Conservation (phyloP, 1,140 invertebrate genomes). For the Plectrocnemia conspersa region DNA sequence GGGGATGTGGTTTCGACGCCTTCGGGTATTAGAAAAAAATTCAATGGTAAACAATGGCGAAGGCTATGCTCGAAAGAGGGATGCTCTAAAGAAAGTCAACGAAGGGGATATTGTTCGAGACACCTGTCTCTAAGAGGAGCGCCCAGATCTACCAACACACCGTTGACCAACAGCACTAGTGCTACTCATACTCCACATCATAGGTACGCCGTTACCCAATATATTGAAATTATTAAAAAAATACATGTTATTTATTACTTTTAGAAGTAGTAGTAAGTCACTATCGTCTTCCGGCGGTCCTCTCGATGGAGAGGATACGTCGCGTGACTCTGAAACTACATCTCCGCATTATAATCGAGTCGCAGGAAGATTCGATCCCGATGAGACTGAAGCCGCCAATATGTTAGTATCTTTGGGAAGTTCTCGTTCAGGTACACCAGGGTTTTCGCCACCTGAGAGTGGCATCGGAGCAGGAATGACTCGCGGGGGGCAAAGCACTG, state of each 20-base stretch:
- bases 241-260: constrained; percentile 5
- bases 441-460: constrained; percentile 74
- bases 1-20: constrained; percentile 95
- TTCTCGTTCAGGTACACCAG: constrained; percentile 83
- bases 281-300: constrained; percentile 49
- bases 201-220: constrained; percentile 25
- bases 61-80: constrained; percentile 90
- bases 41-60: constrained; percentile 99
- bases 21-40: constrained; percentile 96
- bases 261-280: constrained; percentile 50
- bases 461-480: constrained; percentile 34
- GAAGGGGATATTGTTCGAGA: constrained; percentile 91
- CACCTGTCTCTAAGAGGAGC: constrained; percentile 85
- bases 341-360: constrained; percentile 75
- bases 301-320: constrained; percentile 82
- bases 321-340: constrained; percentile 77
- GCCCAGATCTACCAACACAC: constrained; percentile 45
- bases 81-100: constrained; percentile 97
- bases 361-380: constrained; percentile 78
- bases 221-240: neutral
- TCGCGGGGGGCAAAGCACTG: neutral
- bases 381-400: constrained; percentile 94
- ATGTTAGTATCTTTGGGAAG: constrained; percentile 94
- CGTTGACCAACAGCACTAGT: constrained; percentile 43
- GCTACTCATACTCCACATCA: constrained; percentile 43